Conservation (phyloP, 2,888 invertebrate genomes). For the Bombylius major region DNA sequence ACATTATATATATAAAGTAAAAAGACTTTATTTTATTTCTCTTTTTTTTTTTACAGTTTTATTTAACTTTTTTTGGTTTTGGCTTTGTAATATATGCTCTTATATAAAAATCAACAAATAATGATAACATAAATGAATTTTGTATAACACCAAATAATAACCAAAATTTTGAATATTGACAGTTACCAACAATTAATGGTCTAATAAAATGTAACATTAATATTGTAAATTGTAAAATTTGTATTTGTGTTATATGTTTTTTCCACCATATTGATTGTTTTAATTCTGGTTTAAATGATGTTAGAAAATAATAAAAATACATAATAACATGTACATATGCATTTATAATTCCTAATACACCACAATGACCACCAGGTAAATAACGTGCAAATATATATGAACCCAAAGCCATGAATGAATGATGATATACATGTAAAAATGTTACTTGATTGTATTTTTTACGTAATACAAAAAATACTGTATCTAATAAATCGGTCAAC, state of each 20-base stretch:
- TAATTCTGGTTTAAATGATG: constrained; percentile 56
- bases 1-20: too few relatives aligned
- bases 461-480: constrained; percentile 53
- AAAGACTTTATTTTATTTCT: too few relatives aligned
- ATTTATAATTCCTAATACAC: constrained; percentile 54
- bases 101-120: constrained; percentile 56
- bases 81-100: constrained; percentile 43
- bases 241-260: constrained; percentile 70
- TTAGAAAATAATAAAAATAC: constrained; percentile 70
- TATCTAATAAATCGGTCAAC: constrained; percentile 51
- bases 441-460: constrained; percentile 56
- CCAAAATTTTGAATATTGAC: constrained; percentile 45
- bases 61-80: background rate
- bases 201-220: constrained; percentile 44
- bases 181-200: constrained; percentile 40
- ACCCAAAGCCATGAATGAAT: constrained; percentile 52
- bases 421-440: constrained; percentile 58
- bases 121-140: constrained; percentile 49
- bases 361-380: constrained; percentile 51
- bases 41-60: too few relatives aligned
- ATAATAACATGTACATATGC: constrained; percentile 65
- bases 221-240: constrained; percentile 60
- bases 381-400: constrained; percentile 47
- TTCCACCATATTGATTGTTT: constrained; percentile 71
- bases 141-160: constrained; percentile 48